Percentiles rank a stretch among this genome's conserved stretches.
Conservation (phyloP, 2,797 vertebrate genomes). For the Cuniculus paca region DNA sequence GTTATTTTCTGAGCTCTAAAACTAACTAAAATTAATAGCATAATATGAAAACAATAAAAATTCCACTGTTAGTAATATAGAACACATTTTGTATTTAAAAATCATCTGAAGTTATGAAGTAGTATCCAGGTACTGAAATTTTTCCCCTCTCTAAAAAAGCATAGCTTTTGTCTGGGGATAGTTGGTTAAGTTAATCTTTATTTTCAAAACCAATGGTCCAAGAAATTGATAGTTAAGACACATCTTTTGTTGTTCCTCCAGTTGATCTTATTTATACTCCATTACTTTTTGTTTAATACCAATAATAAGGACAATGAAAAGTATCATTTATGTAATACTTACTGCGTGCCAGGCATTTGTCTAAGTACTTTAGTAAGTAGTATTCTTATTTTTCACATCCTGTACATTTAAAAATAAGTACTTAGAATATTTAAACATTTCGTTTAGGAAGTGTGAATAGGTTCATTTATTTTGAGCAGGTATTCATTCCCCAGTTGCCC, state of each 20-base stretch:
- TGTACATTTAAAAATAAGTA: neutral
- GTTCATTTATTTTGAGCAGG: neutral
- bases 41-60: neutral
- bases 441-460: neutral
- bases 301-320: conserved; percentile 50
- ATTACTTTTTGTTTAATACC: conserved; percentile 67
- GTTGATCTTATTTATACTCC: conserved; percentile 68
- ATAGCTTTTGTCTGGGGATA: conserved; percentile 49
- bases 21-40: neutral
- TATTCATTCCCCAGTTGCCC: neutral
- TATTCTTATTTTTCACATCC: conserved; percentile 37
- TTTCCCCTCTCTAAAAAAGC: neutral
- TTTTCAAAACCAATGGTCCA: conserved; percentile 65
- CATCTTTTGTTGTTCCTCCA: conserved; percentile 60
- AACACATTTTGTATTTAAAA: neutral
- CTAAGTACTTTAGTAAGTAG: neutral
- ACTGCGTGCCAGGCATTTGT: neutral
- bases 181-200: conserved; percentile 73
- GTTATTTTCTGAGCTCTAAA: neutral
- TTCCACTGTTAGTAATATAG: neutral
- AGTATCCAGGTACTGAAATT: neutral
- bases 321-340: conserved; percentile 24
- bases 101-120: neutral
- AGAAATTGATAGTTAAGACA: conserved; percentile 68
- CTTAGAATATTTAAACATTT: conserved; percentile 17